phyloP scores from a whole-genome alignment of 2,797 vertebrate genomes.

The Uromys caudimaculatus region DNA sequence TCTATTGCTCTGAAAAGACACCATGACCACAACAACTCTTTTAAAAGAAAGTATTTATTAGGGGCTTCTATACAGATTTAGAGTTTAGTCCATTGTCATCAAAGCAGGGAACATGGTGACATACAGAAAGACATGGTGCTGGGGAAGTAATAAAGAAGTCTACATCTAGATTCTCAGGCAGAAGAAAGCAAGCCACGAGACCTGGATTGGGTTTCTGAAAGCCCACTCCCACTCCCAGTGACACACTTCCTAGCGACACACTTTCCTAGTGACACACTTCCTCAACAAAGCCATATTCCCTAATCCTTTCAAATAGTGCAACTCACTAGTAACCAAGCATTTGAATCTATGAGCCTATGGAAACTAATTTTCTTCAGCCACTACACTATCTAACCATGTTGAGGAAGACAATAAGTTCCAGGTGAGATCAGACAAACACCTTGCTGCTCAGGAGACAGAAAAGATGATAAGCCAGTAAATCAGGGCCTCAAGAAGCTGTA shows the following conservation, averaged over 20 bases:
- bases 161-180: not conserved
- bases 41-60: not conserved
- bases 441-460: not conserved
- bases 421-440: not conserved
- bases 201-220: not conserved
- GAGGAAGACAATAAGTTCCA: not conserved
- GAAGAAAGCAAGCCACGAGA: not conserved
- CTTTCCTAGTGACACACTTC: not conserved
- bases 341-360: not conserved
- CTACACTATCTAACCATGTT: not conserved
- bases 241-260: not conserved
- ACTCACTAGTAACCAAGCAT: not conserved
- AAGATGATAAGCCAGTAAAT: not conserved
- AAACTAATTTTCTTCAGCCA: not conserved
- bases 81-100: not conserved
- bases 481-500: not conserved
- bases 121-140: not conserved
- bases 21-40: not conserved
- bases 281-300: not conserved
- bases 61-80: not conserved
- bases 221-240: not conserved
- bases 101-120: too few relatives aligned
- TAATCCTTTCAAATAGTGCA: not conserved
- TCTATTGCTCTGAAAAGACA: not conserved
- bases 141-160: not conserved